Evolutionary conservation across 2,888 invertebrate genomes (phyloP).

Genomic region (Phyllotreta cruciferae): DNA sequence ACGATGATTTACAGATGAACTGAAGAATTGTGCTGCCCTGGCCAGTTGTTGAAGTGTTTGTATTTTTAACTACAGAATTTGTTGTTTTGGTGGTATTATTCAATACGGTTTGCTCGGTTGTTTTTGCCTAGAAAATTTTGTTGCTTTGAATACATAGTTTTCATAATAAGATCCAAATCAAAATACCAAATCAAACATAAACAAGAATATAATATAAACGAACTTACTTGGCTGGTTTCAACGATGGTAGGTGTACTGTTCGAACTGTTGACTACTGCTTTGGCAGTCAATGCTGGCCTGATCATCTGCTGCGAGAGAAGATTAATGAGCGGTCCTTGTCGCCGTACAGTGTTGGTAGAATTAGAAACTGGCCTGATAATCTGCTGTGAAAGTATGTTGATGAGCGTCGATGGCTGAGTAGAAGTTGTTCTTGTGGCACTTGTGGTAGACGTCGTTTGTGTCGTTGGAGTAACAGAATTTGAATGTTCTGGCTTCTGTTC

Average conservation of each 20-base stretch:
- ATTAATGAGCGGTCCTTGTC: constrained; percentile 56
- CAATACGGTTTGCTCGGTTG: constrained; percentile 39
- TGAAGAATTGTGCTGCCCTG: constrained; percentile 61
- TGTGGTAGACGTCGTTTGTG: constrained; percentile 37
- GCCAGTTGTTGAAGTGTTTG: constrained; percentile 43
- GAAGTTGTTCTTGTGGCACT: constrained; percentile 50
- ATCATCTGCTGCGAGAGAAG: constrained; percentile 59
- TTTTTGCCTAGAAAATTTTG: constrained; percentile 27
- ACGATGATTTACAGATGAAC: constrained; percentile 68
- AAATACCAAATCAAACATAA: no score
- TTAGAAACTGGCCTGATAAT: constrained; percentile 57
- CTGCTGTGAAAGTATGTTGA: constrained; percentile 65
- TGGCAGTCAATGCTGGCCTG: constrained; percentile 44
- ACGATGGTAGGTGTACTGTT: constrained; percentile 22
- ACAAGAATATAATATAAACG: background rate
- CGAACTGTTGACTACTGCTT: constrained; percentile 28
- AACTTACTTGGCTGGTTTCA: constrained; percentile 48
- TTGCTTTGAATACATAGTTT: no score
- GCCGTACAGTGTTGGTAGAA: constrained; percentile 48
- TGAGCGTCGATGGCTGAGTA: constrained; percentile 60
- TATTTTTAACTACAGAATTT: constrained; percentile 43
- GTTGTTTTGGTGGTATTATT: constrained; percentile 42
- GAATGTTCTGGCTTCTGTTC: constrained; percentile 52
- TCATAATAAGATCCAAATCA: background rate
- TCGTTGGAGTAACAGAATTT: constrained; percentile 37